Evolutionary conservation across 2,113 vertebrate species (phyloP), one percentile per base, ranked within the genome.

Genomic region (Crotalus tigris): DNA sequence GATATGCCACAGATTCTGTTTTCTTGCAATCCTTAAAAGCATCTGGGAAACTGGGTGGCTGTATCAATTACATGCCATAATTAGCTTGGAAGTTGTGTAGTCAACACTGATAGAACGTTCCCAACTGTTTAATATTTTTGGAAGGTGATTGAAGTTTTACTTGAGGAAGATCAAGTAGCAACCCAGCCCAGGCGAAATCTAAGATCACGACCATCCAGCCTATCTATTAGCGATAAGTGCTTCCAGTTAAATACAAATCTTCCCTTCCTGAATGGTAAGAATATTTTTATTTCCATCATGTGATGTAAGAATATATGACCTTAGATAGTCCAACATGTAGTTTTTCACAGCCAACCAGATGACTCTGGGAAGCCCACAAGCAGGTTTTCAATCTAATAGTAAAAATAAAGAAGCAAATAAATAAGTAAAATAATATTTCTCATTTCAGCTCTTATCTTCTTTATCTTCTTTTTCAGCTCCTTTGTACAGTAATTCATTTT

Each of bases 131-230:
- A 57, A 69, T 93, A 29, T 97, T 88, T 96, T 95, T 96, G 93
- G 91, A 96, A 99, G 99, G 99, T 99, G 95, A 97, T 99, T 91
- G 97, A 98, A 11, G 98, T 99, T 91, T 97, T 99, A 92, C 95
- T 99, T 94, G 99, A 99, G 94, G 99, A 99, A 96, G 98, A 98
- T 93, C 97, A 97, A 88, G 96, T 98, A 61, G 98, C 98, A 59
- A 96, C 93, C 46, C 97, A 97, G 23, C 98, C 98, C 26, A 93
- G 93, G 54, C 95, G 96, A 95, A 98, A 97, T 89, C 94, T 96
- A 75, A 96, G 93, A 89, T 97, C 97, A 54, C 96, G 97, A 95
- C 97, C 97, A 89, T 95, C 97, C 85, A 95, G 96, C n/a, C 95
- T 98, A 94, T 97, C 96, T 44, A 98, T 99, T 96, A 99, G 99